phyloP scores from a whole-genome alignment of 1,140 invertebrate species.

The Megalonaias nervosa region DNA sequence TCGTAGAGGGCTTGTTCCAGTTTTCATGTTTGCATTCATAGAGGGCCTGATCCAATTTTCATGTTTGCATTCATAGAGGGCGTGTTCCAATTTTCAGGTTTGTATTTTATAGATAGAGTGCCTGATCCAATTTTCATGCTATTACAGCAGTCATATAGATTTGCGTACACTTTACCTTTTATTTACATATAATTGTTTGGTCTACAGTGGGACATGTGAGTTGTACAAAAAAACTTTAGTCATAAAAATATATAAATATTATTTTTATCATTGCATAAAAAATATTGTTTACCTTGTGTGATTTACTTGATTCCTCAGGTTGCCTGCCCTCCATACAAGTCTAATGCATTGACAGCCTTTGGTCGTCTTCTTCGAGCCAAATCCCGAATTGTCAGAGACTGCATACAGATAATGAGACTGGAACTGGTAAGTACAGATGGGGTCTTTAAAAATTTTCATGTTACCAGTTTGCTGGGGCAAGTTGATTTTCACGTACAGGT shows the following conservation, averaged over 20 bases:
- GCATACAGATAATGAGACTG: slow-evolving; percentile 89
- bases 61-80: no score
- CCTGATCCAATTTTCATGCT: background rate
- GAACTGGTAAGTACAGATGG: slow-evolving; percentile 77
- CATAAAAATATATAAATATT: background rate
- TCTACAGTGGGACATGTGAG: background rate
- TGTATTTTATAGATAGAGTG: no score
- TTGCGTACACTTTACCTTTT: background rate
- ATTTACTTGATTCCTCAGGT: slow-evolving; percentile 56
- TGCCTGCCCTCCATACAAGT: slow-evolving; percentile 87
- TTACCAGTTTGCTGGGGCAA: background rate
- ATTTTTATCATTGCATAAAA: background rate
- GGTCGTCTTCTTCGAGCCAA: slow-evolving; percentile 86
- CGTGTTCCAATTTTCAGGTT: no score
- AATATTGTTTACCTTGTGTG: background rate
- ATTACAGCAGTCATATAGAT: background rate
- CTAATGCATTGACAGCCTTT: slow-evolving; percentile 88
- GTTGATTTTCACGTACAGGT: background rate
- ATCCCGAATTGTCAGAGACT: slow-evolving; percentile 89
- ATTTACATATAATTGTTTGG: no score
- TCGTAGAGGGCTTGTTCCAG: no score
- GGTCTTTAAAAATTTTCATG: background rate
- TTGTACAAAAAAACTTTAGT: background rate
- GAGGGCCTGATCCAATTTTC: no score
- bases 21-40: no score